Percentiles rank a stretch among this genome's conserved stretches.
Evolutionary conservation across 2,888 invertebrate species (phyloP).

Genomic region (Helicoverpa assulta): DNA sequence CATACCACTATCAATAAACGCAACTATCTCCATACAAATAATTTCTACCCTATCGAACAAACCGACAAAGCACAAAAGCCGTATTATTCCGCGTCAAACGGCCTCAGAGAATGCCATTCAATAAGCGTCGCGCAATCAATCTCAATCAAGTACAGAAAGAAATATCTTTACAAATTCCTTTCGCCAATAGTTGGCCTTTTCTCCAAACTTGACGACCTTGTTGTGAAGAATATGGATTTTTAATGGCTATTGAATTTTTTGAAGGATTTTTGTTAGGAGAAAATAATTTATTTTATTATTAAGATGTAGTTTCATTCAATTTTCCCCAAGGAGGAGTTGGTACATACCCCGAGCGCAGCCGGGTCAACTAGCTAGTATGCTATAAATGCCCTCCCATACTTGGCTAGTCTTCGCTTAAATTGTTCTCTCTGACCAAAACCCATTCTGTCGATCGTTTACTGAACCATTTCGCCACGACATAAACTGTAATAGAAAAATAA

Average conservation of each 20-base stretch:
- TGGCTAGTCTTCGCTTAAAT: background rate
- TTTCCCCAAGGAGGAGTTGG: too few relatives aligned
- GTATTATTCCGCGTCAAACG: constrained; percentile 67
- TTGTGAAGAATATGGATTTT: constrained; percentile 7
- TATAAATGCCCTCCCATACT: too few relatives aligned
- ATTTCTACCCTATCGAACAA: constrained; percentile 18
- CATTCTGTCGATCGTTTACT: background rate
- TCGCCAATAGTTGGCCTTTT: constrained; percentile 59
- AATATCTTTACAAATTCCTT: constrained; percentile 67
- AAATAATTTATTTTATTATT: background rate
- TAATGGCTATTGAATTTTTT: constrained; percentile 9
- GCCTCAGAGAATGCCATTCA: constrained; percentile 65
- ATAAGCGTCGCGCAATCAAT: constrained; percentile 74
- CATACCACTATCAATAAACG: background rate
- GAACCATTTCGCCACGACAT: background rate
- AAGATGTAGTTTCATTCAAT: background rate
- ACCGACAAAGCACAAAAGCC: constrained; percentile 56
- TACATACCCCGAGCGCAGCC: too few relatives aligned
- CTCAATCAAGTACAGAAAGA: constrained; percentile 76
- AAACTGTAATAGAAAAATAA: constrained; percentile 16
- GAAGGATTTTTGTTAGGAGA: background rate
- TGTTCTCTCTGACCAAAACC: background rate
- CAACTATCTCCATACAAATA: constrained; percentile 14
- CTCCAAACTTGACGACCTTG: constrained; percentile 17
- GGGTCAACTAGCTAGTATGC: too few relatives aligned